Base-by-base conservation (phyloP, 2,888 invertebrate species). In the Agrochola lota region DNA sequence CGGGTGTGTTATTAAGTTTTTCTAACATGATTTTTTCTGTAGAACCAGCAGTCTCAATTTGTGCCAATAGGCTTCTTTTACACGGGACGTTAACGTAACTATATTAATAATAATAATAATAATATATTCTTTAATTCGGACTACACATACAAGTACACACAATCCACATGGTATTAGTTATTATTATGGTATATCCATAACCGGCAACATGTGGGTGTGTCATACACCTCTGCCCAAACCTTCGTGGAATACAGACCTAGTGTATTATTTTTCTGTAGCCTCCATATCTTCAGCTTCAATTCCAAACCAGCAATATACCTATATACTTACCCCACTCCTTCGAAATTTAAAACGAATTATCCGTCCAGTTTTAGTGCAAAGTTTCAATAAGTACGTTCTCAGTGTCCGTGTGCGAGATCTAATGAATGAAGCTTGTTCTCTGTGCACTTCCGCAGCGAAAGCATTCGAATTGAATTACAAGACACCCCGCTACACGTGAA, bases 381-480 rank as follows among this genome's bases (percentile, higher is more conserved):
- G 67, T 78, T 84, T 68, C 66, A 74, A 76, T 71, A 78, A 76
- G 75, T 84, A 76, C 63, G 74, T 75, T 84, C 69, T 75, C 67
- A 60, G 70, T 64, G 72, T 69, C 85, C 72, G 67, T 75, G 77
- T 71, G 74, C 85, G 73, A 77, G 81, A 85, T 86, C 85, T 90
- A 90, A 90, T 90, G 87, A 90, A 89, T 85, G 87, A 87, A 89
- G 80, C 90, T 89, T 85, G 87, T 90, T 90, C 88, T 85, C 83
- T 78, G 80, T n/a, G 85, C 87, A 80, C 76, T 88, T 87, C 79
- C 80, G 70, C 78, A 81, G 85, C 74, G 83, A 83, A 81, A 84
- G 86, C 88, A 88, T 90, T 90, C 84, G 87, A 90, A 92, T 92
- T 91, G 89, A 91, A 92, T 92, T 91, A 91, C 88, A 87, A 81